A percentile compares a stretch with the other conserved stretches of the same genome.
These are phyloP conservation scores for Leptosomus discolor DNA, from an alignment of 2,113 vertebrate species.

Conservation along the genomic window DNA sequence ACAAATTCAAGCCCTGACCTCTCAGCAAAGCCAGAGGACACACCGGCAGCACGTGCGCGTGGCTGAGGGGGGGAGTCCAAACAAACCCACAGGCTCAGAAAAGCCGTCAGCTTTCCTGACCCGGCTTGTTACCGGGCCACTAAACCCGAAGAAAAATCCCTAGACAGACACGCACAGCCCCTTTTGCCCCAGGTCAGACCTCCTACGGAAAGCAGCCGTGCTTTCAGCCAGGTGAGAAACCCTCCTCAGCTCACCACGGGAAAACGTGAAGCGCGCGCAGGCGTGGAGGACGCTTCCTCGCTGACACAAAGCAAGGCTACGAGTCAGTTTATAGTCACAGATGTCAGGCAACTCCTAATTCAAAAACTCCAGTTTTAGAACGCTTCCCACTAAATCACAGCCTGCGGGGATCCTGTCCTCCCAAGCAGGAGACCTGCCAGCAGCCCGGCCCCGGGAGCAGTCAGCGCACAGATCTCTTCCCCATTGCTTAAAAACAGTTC, in stretches of 20 bases:
- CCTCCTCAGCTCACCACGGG: not conserved
- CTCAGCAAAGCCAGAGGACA: not conserved
- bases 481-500: fast-evolving
- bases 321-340: not conserved
- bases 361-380: not conserved
- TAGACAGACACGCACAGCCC: not conserved
- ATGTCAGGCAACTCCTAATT: not conserved
- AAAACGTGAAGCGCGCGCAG: not conserved
- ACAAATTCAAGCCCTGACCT: not conserved
- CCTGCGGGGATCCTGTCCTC: not conserved
- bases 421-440: not conserved
- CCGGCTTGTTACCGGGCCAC: not conserved
- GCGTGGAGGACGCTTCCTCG: not conserved
- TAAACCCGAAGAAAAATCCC: not conserved
- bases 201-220: not conserved
- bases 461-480: not conserved
- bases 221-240: not conserved
- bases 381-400: not conserved
- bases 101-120: not conserved
- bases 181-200: not conserved
- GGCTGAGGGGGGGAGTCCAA: not conserved
- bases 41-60: fast-evolving
- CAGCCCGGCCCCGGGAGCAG: not conserved
- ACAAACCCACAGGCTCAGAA: fast-evolving
- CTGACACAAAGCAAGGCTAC: not conserved